Percentiles rank a stretch among this genome's conserved stretches.
These are phyloP conservation scores for Ypsolopha scabrella DNA, from an alignment of 2,888 invertebrate genomes.

Conservation along the genomic window DNA sequence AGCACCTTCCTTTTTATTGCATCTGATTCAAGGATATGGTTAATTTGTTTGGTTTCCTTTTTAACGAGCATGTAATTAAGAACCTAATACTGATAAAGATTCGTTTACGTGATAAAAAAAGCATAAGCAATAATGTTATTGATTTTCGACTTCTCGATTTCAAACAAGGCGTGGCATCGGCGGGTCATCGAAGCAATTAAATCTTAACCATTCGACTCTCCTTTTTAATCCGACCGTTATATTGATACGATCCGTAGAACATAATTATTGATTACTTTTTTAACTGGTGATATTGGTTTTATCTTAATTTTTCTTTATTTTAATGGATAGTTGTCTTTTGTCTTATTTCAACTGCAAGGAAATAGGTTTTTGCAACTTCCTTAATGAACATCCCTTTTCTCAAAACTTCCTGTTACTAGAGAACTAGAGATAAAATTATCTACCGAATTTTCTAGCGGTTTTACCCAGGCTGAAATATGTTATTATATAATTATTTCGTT, in stretches of 20 bases:
- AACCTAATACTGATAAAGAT: constrained; percentile 42
- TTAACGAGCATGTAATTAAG: constrained; percentile 61
- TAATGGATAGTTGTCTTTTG: background rate
- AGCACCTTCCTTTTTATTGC: background rate
- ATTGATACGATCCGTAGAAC: constrained; percentile 37
- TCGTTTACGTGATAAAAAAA: constrained; percentile 53
- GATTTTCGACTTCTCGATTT: constrained; percentile 49
- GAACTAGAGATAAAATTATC: no score
- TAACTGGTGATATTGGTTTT: constrained; percentile 8
- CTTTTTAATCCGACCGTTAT: constrained; percentile 31
- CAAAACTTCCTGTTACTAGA: no score
- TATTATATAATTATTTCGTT: no score
- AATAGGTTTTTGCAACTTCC: background rate
- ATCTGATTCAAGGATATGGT: constrained; percentile 5
- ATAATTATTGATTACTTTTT: constrained; percentile 8
- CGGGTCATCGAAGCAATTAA: constrained; percentile 52
- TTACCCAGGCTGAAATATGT: no score
- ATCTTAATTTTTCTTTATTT: background rate
- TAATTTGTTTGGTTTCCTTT: constrained; percentile 35
- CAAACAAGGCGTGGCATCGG: constrained; percentile 36
- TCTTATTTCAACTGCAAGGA: background rate
- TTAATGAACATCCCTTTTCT: no score
- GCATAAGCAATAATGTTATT: constrained; percentile 47
- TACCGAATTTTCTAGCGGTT: no score
- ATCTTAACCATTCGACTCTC: constrained; percentile 44